These are phyloP conservation scores for Standfussiana lucernea DNA, from an alignment of 2,888 invertebrate genomes.

Conservation along the genomic window DNA sequence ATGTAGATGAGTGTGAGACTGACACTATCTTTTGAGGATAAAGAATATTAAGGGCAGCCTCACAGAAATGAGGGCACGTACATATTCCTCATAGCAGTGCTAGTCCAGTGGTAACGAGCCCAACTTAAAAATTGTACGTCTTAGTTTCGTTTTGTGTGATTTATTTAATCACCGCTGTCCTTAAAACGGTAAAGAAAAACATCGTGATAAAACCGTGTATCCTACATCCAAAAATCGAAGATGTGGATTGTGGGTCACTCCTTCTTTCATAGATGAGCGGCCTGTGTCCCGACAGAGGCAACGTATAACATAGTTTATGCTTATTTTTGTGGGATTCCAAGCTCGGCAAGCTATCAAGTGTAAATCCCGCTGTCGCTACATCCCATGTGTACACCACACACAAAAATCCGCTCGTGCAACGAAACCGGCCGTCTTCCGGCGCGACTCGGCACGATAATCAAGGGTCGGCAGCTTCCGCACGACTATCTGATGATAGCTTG, in stretches of 20 bases:
- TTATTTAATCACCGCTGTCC: neutral
- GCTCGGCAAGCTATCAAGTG: neutral
- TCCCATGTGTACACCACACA: slow-evolving; percentile 13
- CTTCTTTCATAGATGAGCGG: too few species aligned
- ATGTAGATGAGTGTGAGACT: too few species aligned
- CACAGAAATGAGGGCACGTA: too few species aligned
- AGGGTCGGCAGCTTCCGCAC: slow-evolving; percentile 48
- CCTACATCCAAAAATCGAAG: neutral
- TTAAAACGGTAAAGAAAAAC: too few species aligned
- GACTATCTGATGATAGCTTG: slow-evolving; percentile 22
- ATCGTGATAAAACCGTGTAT: too few species aligned
- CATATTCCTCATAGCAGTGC: neutral
- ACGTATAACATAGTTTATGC: neutral
- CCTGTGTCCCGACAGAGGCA: neutral
- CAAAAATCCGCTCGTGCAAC: slow-evolving; percentile 32
- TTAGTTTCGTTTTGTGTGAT: neutral
- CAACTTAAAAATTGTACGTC: neutral
- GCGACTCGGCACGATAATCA: slow-evolving; percentile 41
- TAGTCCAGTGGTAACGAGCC: neutral
- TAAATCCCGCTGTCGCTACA: slow-evolving; percentile 6
- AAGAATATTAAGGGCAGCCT: too few species aligned
- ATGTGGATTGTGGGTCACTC: too few species aligned
- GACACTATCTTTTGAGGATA: too few species aligned
- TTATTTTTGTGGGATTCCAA: neutral
- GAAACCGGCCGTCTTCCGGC: slow-evolving; percentile 46